Evolutionary conservation across 1,140 invertebrate species (phyloP), one percentile per base, ranked within the genome.

Genomic region (Lethrus apterus): DNA sequence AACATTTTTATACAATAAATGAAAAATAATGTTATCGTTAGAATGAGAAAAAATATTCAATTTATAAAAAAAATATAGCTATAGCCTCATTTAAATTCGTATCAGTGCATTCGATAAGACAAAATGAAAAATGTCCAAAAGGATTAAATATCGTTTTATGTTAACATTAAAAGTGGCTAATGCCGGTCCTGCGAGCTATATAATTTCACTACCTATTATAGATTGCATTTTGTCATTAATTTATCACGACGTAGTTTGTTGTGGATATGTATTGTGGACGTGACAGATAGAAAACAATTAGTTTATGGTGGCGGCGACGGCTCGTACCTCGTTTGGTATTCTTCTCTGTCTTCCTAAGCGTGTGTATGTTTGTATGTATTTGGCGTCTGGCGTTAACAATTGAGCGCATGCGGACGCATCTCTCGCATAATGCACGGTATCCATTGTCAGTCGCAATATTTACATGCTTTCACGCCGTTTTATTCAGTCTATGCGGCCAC

Each of bases 271-370:
- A 51, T 54, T 53, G 54, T 56, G 44, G 42, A 46, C 46, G 18
- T 53, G 51, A 56, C 54, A 56, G 50, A 55, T 55, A 48, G 54
- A 56, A 56, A 56, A 56, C 54, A 53, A 56, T 56, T 56, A 56
- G 48, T 56, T 46, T 52, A 47, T 51, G 26, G 32, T 38, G 18
- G 19, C 21, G 38, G 21, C 11, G 23, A 17, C 20, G n/a, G n/a
- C 38, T 24, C 38, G 23, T n/a, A n/a, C n/a, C n/a, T n/a, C n/a
- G n/a, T n/a, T n/a, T n/a, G n/a, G n/a, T n/a, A n/a, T n/a, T n/a
- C n/a, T n/a, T n/a, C n/a, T n/a, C n/a, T n/a, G n/a, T n/a, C n/a
- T n/a, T n/a, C n/a, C n/a, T n/a, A n/a, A n/a, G n/a, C n/a, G n/a
- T n/a, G n/a, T n/a, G n/a, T n/a, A n/a, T n/a, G n/a, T n/a, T n/a